These are phyloP conservation scores for Heliconius ethilla DNA, from an alignment of 2,888 invertebrate species.

Conservation along the genomic window DNA sequence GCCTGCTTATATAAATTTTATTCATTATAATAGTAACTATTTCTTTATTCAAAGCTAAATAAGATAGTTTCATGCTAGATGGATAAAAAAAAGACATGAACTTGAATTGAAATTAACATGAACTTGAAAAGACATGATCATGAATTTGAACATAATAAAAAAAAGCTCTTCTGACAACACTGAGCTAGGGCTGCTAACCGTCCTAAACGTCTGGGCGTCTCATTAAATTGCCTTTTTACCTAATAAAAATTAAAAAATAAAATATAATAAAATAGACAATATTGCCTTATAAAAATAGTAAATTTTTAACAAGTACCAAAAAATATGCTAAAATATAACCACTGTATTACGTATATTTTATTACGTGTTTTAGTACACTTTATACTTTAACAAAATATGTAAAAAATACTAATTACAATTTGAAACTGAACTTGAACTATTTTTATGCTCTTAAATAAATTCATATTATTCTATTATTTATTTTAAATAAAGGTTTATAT, in stretches of 20 bases:
- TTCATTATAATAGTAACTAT: conserved; percentile 20
- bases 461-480: neutral
- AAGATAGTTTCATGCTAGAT: conserved; percentile 3
- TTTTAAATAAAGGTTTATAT: neutral
- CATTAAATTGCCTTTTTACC: neutral
- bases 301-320: neutral
- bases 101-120: neutral
- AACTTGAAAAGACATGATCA: neutral
- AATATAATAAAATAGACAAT: too few relatives aligned
- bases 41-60: conserved; percentile 17
- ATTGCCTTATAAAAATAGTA: conserved; percentile 3
- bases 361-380: neutral
- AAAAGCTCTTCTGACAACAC: neutral
- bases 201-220: neutral
- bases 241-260: neutral
- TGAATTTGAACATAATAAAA: conserved; percentile 12
- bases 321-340: neutral
- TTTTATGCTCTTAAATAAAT: neutral
- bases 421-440: neutral
- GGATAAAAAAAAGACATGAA: neutral
- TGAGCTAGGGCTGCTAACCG: neutral
- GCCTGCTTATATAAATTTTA: conserved; percentile 23
- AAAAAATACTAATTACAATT: neutral
- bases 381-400: neutral
- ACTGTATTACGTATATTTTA: too few relatives aligned